These are phyloP conservation scores for Copidosoma aretas DNA, from an alignment of 2,888 invertebrate genomes.

Conservation along the genomic window DNA sequence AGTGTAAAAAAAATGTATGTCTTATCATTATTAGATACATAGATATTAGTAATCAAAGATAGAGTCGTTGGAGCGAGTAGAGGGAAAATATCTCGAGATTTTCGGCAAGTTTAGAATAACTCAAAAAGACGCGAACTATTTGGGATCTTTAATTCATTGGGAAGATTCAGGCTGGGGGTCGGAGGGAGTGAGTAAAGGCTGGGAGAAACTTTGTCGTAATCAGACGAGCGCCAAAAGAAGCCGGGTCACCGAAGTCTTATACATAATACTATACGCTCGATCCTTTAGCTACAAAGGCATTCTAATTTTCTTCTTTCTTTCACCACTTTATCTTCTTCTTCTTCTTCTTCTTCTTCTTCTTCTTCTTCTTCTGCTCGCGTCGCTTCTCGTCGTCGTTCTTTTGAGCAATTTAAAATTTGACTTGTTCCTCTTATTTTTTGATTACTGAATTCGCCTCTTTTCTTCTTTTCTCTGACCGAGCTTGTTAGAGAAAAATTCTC, in stretches of 20 bases:
- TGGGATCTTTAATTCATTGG: conserved; percentile 17
- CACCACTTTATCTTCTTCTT: background rate
- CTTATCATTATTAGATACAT: no score
- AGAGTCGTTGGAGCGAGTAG: no score
- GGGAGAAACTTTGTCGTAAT: background rate
- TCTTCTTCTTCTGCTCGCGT: no score
- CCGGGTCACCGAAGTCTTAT: background rate
- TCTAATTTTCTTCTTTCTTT: conserved; percentile 9
- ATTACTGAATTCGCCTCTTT: background rate
- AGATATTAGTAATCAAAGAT: no score
- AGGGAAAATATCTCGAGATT: no score
- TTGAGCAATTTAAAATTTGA: background rate
- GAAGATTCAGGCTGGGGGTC: background rate
- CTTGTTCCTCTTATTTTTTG: background rate
- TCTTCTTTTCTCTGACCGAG: background rate
- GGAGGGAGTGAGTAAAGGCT: background rate
- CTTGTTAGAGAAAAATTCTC: conserved; percentile 8
- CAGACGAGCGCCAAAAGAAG: background rate
- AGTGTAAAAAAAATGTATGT: no score
- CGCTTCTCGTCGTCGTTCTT: background rate
- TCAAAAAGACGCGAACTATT: conserved; percentile 7
- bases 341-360: background rate
- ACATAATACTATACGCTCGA: background rate
- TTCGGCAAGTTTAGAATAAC: background rate
- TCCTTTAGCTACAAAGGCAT: background rate